phyloP scores from a whole-genome alignment of 2,113 vertebrate genomes.

The Capra hircus region DNA sequence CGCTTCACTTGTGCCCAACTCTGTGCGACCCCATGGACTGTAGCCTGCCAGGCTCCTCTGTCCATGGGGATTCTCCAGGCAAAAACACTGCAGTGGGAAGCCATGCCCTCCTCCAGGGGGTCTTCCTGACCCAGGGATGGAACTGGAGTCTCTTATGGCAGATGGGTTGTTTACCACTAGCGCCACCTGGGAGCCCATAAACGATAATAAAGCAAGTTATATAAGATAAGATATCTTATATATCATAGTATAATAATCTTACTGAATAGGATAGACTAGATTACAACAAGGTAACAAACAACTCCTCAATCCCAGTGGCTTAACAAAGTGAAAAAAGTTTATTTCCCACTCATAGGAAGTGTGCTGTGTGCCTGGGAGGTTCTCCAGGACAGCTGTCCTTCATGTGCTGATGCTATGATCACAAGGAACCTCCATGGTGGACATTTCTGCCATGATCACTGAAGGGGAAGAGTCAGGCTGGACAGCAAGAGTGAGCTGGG shows the following conservation, averaged over 20 bases:
- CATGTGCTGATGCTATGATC: background rate
- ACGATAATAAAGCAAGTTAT: background rate
- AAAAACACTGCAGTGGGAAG: background rate
- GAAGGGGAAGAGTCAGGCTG: background rate
- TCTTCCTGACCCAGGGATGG: background rate
- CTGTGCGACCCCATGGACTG: background rate
- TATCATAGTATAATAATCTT: background rate
- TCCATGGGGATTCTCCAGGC: background rate
- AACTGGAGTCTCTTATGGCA: background rate
- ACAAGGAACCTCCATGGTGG: background rate
- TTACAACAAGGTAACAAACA: background rate
- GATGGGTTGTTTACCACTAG: background rate
- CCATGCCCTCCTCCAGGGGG: background rate
- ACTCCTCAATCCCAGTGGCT: background rate
- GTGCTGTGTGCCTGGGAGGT: background rate
- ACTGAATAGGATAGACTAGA: background rate
- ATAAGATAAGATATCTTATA: background rate
- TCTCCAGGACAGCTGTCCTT: background rate
- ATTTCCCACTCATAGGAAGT: background rate
- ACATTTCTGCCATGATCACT: background rate
- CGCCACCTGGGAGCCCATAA: background rate
- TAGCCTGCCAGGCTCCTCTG: background rate
- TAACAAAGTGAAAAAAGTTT: background rate
- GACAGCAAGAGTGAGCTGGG: background rate
- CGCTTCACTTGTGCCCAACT: background rate